These are phyloP conservation scores for Molanna angustata DNA, from an alignment of 2,888 invertebrate species.

Conservation along the genomic window DNA sequence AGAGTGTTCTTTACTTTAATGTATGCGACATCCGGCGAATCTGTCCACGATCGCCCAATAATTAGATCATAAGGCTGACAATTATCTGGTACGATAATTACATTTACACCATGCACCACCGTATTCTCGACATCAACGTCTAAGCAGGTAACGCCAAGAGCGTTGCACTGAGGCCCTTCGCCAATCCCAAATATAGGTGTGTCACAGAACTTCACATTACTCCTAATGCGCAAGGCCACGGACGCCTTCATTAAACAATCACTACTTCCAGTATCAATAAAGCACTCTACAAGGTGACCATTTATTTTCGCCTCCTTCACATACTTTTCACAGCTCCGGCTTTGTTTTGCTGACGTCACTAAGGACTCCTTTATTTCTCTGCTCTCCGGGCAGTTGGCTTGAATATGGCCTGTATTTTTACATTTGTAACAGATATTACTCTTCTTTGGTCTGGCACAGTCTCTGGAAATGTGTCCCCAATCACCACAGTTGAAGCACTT, in stretches of 20 bases:
- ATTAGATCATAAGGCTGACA: not conserved
- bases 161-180: not conserved
- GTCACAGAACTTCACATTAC: too few species aligned
- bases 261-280: not conserved
- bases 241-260: constrained; percentile 3
- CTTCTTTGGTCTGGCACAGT: not conserved
- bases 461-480: not conserved
- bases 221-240: not conserved
- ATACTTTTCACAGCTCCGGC: not conserved
- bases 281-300: not conserved
- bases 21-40: not conserved
- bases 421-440: not conserved
- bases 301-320: not conserved
- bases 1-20: not conserved
- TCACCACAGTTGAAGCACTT: constrained; percentile 1
- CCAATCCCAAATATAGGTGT: constrained; percentile 2
- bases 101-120: not conserved
- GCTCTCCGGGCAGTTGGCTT: not conserved
- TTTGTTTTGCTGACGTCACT: too few species aligned
- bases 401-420: not conserved
- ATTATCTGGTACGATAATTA: constrained; percentile 1
- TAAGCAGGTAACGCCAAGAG: not conserved
- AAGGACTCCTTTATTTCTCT: too few species aligned
- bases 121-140: not conserved
- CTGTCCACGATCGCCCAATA: not conserved